Evolutionary conservation across 2,888 invertebrate species (phyloP), one percentile per base, ranked within the genome.

Genomic region (Ophion obscuratus): DNA sequence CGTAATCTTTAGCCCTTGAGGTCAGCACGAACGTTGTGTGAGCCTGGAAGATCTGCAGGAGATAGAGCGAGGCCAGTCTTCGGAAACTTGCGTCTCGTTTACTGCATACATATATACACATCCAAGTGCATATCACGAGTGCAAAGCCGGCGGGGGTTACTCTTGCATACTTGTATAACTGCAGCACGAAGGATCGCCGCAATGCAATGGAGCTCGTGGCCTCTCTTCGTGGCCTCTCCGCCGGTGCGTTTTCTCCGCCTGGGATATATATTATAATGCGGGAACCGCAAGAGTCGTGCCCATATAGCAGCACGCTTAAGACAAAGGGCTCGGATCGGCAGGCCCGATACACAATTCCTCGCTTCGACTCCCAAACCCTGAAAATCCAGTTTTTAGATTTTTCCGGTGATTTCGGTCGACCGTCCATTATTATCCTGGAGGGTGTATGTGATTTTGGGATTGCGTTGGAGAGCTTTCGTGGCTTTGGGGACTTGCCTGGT

Each of bases 1-100:
- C 90, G 91, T 92, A 92, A 92, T 92, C 92, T 92, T 91, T 92
- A 92, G 91, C 92, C 92, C 92, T 89, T 89, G 91, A 91, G 92
- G 92, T 92, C 92, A 92, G 90, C 92, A 90, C 87, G 88, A 87
- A 88, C 89, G 90, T 68, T 80, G 68, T 68, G 76, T 11, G 87
- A 83, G 87, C 31, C 76, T 76, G 83, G 73, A 87, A 87, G 88
- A 88, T 87, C 86, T 78, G 76, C 64, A 68, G 81, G 57, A 85
- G 86, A 88, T 86, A 88, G 86, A 85, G 80, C 75, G 80, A 81
- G 76, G 71, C 79, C 77, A 76, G 76, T 79, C 80, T 84, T 31
- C 79, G 89, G 89, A 90, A 90, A 91, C 85, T 88, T 70, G 83
- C 66, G 70, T 67, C 64, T 70, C 31, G 70, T 40, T 70, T 64